A percentile compares a stretch with the other conserved stretches of the same genome.
These are phyloP conservation scores for Cataglyphis albicans DNA, from an alignment of 2,888 invertebrate species.

Conservation along the genomic window DNA sequence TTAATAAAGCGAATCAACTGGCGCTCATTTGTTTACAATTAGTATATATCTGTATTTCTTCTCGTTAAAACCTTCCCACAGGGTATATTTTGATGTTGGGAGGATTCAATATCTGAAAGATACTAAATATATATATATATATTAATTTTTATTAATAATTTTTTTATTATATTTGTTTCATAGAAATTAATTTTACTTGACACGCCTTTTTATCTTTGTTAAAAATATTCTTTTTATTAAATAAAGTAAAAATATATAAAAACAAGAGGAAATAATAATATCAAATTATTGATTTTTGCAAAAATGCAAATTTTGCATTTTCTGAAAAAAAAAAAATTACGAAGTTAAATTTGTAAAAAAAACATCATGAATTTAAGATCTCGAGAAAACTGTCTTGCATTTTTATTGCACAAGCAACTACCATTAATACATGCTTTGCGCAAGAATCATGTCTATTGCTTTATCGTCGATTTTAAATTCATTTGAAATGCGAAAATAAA, in stretches of 20 bases:
- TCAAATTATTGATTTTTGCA: neutral
- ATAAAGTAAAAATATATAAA: neutral
- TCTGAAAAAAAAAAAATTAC: neutral
- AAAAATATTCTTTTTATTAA: neutral
- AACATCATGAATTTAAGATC: neutral
- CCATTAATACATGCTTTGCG: neutral
- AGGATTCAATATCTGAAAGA: too few species aligned
- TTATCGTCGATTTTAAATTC: constrained; percentile 33
- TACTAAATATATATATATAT: too few species aligned
- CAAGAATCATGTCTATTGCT: neutral
- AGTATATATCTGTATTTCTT: too few species aligned
- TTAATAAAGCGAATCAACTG: neutral
- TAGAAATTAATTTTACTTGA: too few species aligned
- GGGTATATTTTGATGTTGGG: too few species aligned
- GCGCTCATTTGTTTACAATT: too few species aligned
- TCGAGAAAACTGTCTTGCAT: neutral
- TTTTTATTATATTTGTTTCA: too few species aligned
- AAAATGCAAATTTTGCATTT: neutral
- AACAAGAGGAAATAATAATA: neutral
- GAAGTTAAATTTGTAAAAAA: neutral
- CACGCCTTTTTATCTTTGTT: neutral
- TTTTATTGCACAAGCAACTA: constrained; percentile 14
- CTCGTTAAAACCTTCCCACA: too few species aligned
- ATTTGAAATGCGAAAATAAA: constrained; percentile 39
- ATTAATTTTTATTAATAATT: too few species aligned